Evolutionary conservation across 2,797 vertebrate species (phyloP).

Genomic region (Pseudotriccus pelzelni): DNA sequence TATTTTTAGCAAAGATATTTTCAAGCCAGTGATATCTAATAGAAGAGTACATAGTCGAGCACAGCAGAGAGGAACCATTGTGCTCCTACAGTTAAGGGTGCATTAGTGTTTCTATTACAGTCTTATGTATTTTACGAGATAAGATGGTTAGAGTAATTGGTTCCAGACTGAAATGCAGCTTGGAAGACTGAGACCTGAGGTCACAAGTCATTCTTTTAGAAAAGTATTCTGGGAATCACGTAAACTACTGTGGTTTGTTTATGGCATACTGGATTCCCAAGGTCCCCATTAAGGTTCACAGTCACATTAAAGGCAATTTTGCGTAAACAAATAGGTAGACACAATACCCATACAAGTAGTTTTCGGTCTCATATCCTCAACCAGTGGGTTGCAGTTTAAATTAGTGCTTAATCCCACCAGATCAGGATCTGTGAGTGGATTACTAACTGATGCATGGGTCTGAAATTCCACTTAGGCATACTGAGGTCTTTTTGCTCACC

Average conservation of each 20-base stretch:
- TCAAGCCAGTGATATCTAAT: neutral
- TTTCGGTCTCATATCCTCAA: neutral
- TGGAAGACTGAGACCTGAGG: neutral
- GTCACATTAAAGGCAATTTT: neutral
- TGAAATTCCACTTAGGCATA: neutral
- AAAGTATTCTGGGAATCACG: neutral
- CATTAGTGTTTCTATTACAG: constrained; percentile 3
- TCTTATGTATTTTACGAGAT: neutral
- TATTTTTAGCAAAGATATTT: neutral
- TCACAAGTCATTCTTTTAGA: constrained; percentile 5
- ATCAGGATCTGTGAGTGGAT: neutral
- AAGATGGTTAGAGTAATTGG: neutral
- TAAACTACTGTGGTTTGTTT: neutral
- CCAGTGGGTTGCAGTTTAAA: neutral
- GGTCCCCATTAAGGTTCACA: neutral
- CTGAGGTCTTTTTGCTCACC: neutral
- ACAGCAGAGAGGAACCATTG: neutral
- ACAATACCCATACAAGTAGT: neutral
- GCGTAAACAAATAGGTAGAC: neutral
- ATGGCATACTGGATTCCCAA: neutral
- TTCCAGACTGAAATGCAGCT: neutral
- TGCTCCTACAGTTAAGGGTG: neutral
- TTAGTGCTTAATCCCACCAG: neutral
- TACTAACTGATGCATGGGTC: neutral
- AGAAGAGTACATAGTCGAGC: neutral